These are phyloP conservation scores for Stichopus chloronotus DNA, from an alignment of 35 echinoderm and acorn worm genomes.

Conservation along the genomic window DNA sequence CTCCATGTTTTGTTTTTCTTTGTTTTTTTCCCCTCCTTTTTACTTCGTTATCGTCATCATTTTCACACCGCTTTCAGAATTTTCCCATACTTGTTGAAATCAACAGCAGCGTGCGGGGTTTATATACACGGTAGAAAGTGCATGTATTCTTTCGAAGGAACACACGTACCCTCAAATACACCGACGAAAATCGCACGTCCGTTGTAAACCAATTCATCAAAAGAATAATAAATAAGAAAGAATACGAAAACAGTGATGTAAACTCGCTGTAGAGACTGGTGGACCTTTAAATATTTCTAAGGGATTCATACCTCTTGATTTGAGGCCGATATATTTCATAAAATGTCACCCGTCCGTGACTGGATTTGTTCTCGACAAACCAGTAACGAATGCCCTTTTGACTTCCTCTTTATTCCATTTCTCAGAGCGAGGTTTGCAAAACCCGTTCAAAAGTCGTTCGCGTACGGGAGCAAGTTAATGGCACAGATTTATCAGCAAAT, in stretches of 20 bases:
- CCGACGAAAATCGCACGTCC: neutral
- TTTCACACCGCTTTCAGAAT: no score
- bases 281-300: slow-evolving; percentile 1
- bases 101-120: no score
- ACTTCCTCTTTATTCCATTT: neutral
- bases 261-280: neutral
- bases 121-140: no score
- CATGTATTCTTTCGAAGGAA: no score
- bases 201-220: neutral
- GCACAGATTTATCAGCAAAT: no score
- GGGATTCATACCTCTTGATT: neutral
- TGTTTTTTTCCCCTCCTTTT: no score
- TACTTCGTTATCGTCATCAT: no score
- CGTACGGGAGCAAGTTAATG: no score
- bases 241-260: neutral
- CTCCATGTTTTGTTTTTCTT: neutral
- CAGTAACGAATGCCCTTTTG: neutral
- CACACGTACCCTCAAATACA: neutral
- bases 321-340: slow-evolving; percentile 19
- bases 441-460: no score
- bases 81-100: no score
- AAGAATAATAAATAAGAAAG: slow-evolving; percentile 11
- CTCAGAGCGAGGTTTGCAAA: no score
- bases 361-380: neutral
- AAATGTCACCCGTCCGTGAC: neutral